Evolutionary conservation across 92 coral and sea anemone species (phyloP), one percentile per base, ranked within the genome.

Genomic region (Muricea muricata): DNA sequence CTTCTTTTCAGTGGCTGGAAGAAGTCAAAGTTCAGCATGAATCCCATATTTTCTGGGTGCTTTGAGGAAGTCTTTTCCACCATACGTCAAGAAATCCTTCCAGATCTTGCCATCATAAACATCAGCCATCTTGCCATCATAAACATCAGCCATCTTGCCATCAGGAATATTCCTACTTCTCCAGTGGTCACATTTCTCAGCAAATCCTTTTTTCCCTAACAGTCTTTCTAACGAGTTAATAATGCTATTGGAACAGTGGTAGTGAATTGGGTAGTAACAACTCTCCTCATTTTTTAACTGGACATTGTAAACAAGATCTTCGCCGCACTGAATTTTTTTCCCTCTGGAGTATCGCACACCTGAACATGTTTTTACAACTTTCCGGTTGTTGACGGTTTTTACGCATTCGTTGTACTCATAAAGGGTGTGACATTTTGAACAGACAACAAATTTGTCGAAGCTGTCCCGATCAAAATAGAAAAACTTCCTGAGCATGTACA

Each of bases 401-500:
- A 91, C 72, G 65, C 93, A 90, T 15, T 81, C 30, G 37, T 87
- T 83, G 41, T 90, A 90, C 20, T 84, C 68, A 61, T 87, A 91
- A 13, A 87, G 88, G 42, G 83, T 91, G 75, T 82, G 45, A 72
- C 93, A 87, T 57, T 87, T 90, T 30, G 93, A 87, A 52, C 92
- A 89, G 41, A 90, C 90, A 28, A 90, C 90, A 90, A 72, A 87
- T 82, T 90, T 90, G 40, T 84, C 80, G 60, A 91, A 91, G 57
- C 73, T 75, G 54, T 88, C 94, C 57, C 91, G 79, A 35, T 91
- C 94, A 46, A 74, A 57, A 26, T 23, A 9, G 4, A 60, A 48
- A 21, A 80, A 35, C 52, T 60, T 24, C 23, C 70, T 31, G 37
- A 35, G 46, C 57, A 31, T 30, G 79, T 40, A 65, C 12, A 60